phyloP scores from a whole-genome alignment of 1,140 invertebrate species.

The Drosophila prosaltans region DNA sequence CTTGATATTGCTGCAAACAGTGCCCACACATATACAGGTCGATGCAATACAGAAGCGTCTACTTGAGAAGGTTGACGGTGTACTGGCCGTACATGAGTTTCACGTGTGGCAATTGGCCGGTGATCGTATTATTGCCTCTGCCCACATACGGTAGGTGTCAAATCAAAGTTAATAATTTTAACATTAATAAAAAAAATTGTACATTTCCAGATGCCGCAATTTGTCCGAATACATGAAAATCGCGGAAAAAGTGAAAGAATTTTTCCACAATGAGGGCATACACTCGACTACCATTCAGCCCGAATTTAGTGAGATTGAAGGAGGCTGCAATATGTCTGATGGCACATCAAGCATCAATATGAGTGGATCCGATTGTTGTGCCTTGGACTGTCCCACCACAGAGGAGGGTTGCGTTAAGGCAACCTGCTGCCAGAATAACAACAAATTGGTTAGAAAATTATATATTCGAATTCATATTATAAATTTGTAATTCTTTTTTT shows the following conservation, averaged over 20 bases:
- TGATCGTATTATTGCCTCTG: conserved; percentile 96
- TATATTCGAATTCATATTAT: too few relatives aligned
- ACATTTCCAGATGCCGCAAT: conserved; percentile 88
- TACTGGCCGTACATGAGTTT: conserved; percentile 96
- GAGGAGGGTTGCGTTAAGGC: conserved; percentile 92
- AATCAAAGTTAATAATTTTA: too few relatives aligned
- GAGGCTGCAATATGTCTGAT: conserved; percentile 79
- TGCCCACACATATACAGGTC: conserved; percentile 96
- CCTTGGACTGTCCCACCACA: conserved; percentile 93
- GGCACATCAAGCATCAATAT: conserved; percentile 82
- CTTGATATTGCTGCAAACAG: conserved; percentile 94
- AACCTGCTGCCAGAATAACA: conserved; percentile 88
- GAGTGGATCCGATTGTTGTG: conserved; percentile 87
- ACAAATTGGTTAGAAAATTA: conserved; percentile 84
- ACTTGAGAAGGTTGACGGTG: conserved; percentile 94
- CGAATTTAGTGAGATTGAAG: conserved; percentile 92
- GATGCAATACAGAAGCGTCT: conserved; percentile 93
- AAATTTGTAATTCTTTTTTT: too few relatives aligned
- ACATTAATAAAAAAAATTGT: too few relatives aligned
- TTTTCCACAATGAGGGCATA: conserved; percentile 93
- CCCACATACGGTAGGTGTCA: conserved; percentile 91
- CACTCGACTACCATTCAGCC: conserved; percentile 97
- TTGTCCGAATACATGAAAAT: conserved; percentile 95
- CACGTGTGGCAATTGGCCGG: conserved; percentile 97
- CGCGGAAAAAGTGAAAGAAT: conserved; percentile 96